Evolutionary conservation across 1,140 invertebrate genomes (phyloP).

Genomic region (Pseudomyrmex flavicornis): DNA sequence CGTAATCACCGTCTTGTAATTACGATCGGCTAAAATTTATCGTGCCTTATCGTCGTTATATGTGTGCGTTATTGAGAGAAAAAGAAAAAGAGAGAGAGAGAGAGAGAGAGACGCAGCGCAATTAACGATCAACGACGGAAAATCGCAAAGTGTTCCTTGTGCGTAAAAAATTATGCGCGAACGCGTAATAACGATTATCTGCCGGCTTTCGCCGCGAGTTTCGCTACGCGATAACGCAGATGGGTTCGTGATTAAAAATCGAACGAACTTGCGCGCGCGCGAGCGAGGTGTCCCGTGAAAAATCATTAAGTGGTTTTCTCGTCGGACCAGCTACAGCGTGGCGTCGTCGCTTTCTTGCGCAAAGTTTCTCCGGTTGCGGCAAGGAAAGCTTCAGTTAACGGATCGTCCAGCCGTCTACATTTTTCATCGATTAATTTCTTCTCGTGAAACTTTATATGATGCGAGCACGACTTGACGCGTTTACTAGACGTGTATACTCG

Average conservation of each 20-base stretch:
- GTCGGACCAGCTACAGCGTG: background rate
- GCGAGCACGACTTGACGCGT: background rate
- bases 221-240: slow-evolving; percentile 37
- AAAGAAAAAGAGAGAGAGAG: no score
- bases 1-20: slow-evolving; percentile 50
- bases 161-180: slow-evolving; percentile 47
- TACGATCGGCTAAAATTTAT: slow-evolving; percentile 50
- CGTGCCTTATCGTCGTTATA: slow-evolving; percentile 40
- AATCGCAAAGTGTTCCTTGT: slow-evolving; percentile 49
- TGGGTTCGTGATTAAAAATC: slow-evolving; percentile 39
- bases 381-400: slow-evolving; percentile 66
- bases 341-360: background rate
- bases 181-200: slow-evolving; percentile 23
- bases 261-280: background rate
- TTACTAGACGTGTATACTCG: slow-evolving; percentile 50
- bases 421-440: slow-evolving; percentile 39
- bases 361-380: background rate
- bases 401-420: slow-evolving; percentile 46
- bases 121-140: slow-evolving; percentile 53
- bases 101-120: slow-evolving; percentile 1
- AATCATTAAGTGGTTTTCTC: slow-evolving; percentile 23
- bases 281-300: slow-evolving; percentile 33
- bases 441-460: slow-evolving; percentile 4
- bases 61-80: background rate
- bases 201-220: background rate